Evolutionary conservation across 1,140 invertebrate genomes (phyloP).

Genomic region (Druon quercuslanigerum): DNA sequence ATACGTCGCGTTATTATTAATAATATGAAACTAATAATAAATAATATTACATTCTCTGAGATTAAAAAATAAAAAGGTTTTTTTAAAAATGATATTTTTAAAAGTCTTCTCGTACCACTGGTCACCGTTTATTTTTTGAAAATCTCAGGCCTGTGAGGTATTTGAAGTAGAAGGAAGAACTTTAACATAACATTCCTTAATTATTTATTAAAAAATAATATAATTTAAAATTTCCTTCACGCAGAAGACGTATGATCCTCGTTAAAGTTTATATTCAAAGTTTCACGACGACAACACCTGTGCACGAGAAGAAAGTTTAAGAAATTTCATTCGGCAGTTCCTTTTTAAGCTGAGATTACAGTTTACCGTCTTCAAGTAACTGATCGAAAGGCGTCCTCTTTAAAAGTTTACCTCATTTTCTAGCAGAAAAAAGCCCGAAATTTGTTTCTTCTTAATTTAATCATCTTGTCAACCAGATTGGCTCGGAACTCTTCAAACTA

Average conservation of each 20-base stretch:
- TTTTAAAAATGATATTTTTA: no score
- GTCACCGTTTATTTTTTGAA: neutral
- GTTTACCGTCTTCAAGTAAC: constrained; percentile 8
- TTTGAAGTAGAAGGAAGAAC: neutral
- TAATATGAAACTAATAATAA: no score
- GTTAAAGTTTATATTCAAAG: constrained; percentile 24
- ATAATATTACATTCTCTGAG: no score
- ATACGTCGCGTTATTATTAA: no score
- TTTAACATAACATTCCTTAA: neutral
- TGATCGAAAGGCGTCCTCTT: constrained; percentile 13
- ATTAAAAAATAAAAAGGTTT: no score
- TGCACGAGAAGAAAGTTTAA: constrained; percentile 13
- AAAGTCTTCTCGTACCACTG: no score
- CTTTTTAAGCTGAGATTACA: constrained; percentile 26
- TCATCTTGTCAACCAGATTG: neutral
- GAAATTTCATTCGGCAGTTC: constrained; percentile 22
- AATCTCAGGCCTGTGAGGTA: no score
- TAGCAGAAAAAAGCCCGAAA: neutral
- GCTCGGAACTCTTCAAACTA: neutral
- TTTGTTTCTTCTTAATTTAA: neutral
- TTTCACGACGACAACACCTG: constrained; percentile 26
- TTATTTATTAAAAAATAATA: neutral
- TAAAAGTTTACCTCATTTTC: constrained; percentile 15
- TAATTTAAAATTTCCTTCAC: neutral
- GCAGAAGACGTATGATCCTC: constrained; percentile 23